Base-by-base conservation (phyloP, 1,140 invertebrate genomes). In the Tyrophagus putrescentiae region DNA sequence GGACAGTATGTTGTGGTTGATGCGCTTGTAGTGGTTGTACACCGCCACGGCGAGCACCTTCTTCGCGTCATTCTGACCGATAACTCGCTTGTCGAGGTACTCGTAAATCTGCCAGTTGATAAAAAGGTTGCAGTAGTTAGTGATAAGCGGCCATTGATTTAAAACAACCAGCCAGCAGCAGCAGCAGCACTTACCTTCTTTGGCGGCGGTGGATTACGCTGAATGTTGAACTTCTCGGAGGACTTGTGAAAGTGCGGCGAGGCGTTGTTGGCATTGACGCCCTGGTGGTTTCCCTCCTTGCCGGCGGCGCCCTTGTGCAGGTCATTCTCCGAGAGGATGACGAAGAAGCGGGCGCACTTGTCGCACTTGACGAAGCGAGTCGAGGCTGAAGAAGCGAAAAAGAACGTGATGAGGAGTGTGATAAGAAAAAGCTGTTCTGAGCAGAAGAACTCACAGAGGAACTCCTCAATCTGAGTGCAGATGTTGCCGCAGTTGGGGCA, bases 21-120 rank as follows among this genome's bases (percentile, higher is more conserved):
- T 91, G 68, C 93, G 78, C 75, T 97, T 97, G 72, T 98, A 98
- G 72, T 99, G 96, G 75, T 98, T 97, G 73, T 98, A 98, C 1
- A 98, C 92, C 28, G 94, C 94, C 4, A 98, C 94, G 29, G 92
- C 85, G 9, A 99, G 75, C n/a, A 97, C 92, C 76, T 96, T 97
- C 72, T 99, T 99, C 0, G 94, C 95, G 73, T 86, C 81, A 64
- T 96, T 86, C 76, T 98, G 95, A n/a, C 94, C 95, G n/a, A 98
- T 82, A 18, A 98, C 92, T 75, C 92, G 90, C 68, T 84, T 87
- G 72, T 97, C 87, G 32, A 98, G 75, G 74, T 90, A 97, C 67
- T 92, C 85, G 75, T 84, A 92, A 63, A 98, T 97, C 81, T 85
- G 65, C 62, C 71, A 74, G 69, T 63, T 60, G 64, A 67, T 62